Evolutionary conservation across 2,113 vertebrate genomes (phyloP), one percentile per base, ranked within the genome.

Genomic region (Stegastes partitus): DNA sequence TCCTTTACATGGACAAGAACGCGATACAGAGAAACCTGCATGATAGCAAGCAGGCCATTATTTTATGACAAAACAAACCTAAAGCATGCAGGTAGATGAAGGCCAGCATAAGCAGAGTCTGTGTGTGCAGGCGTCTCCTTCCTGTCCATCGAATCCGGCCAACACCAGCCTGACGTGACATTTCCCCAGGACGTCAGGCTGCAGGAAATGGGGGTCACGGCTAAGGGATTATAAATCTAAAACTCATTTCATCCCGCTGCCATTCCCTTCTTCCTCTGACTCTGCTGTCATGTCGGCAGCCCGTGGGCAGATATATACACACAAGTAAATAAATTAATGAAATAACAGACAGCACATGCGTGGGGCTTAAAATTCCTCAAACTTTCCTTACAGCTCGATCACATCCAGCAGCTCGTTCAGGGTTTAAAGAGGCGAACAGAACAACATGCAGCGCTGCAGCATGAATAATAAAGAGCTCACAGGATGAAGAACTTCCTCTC

Each of bases 111-210:
- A 45, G 68, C 55, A 81, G 50, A 61, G 51, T 64, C 23, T 50
- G n/a, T 58, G 69, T 64, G 58, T 25, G 66, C 34, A 74, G 22
- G 70, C 1, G 49, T 79, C 68, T 83, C 82, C 25, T 49, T 85
- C 81, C 73, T 82, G 67, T 89, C 90, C 63, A 37, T 89, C 71
- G 16, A 71, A 86, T 82, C 77, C 45, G 82, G 64, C 77, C 50
- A 80, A 83, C 66, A 66, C 39, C 61, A 87, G 79, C 83, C 72
- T 90, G 89, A 91, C 78, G 45, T 93, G 91, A 92, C 92, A 92
- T 91, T 93, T 91, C 85, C 76, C 80, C 82, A 82, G 79, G 83
- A 90, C 25, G 47, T 74, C 54, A 50, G 74, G 74, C 28, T 65
- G 81, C 68, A 75, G 78, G 74, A 84, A 86, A 77, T 74, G 37